Conservation (phyloP, 2,113 vertebrate genomes). For the Prionailurus viverrinus region DNA sequence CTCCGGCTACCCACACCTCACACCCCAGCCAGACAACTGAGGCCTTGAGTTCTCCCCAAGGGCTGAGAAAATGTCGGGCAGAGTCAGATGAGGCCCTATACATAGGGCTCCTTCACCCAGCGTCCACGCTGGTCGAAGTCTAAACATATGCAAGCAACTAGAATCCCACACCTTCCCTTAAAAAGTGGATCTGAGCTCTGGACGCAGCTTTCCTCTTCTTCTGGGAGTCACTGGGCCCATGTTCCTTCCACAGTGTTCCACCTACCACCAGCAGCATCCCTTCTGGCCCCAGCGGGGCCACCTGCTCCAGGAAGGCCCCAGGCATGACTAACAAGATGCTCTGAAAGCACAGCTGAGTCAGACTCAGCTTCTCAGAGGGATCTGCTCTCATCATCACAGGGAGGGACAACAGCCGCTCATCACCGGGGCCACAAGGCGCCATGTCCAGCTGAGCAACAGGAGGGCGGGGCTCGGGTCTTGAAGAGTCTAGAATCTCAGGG, state of each 20-base stretch:
- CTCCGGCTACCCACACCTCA: neutral
- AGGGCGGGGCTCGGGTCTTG: neutral
- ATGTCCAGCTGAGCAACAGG: neutral
- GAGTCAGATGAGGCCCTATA: neutral
- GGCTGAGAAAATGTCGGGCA: neutral
- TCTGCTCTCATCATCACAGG: neutral
- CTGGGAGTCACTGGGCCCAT: neutral
- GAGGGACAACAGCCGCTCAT: neutral
- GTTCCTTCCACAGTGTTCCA: neutral
- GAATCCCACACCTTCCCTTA: neutral
- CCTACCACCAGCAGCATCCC: neutral
- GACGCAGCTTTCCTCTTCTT: neutral
- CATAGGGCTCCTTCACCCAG: too few species aligned
- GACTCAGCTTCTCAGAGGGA: neutral
- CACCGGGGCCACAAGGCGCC: rapidly evolving
- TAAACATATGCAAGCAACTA: neutral
- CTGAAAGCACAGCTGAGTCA: neutral
- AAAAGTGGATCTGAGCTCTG: neutral
- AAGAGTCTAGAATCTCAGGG: neutral
- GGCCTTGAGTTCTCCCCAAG: neutral
- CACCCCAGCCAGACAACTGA: neutral
- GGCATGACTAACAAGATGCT: neutral
- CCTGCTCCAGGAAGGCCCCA: neutral
- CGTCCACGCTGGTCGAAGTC: neutral
- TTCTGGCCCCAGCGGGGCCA: neutral